phyloP scores from a whole-genome alignment of 2,113 vertebrate species.

The Cinclus cinclus region DNA sequence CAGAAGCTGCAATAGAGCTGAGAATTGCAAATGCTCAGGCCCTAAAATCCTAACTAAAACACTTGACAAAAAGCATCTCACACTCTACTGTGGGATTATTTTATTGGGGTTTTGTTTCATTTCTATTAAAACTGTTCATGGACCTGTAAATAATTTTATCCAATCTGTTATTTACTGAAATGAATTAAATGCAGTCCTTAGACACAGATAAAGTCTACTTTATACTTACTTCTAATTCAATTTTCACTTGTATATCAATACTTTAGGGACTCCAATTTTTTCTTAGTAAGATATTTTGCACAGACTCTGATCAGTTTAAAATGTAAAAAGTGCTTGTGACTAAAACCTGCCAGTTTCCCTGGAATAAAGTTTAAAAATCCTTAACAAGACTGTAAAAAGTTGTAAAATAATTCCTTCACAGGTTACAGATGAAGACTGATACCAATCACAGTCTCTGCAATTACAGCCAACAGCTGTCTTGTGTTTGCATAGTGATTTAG shows the following conservation, averaged over 20 bases:
- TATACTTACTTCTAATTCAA: background rate
- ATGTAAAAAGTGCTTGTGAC: background rate
- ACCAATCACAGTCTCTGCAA: background rate
- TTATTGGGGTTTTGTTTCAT: background rate
- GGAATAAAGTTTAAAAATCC: background rate
- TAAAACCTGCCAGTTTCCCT: background rate
- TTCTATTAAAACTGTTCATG: background rate
- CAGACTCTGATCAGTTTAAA: background rate
- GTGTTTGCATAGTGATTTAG: background rate
- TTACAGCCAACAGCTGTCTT: background rate
- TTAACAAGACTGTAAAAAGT: background rate
- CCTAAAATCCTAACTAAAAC: background rate
- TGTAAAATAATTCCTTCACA: background rate
- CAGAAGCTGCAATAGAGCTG: background rate
- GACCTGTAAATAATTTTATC: constrained; percentile 2
- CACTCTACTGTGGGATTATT: background rate
- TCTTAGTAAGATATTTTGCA: background rate
- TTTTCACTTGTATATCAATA: background rate
- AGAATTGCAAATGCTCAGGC: background rate
- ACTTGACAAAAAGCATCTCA: background rate
- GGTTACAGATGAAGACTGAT: background rate
- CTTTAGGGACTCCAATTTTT: background rate
- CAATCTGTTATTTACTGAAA: background rate
- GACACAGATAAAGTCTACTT: background rate
- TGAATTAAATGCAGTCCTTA: background rate